Base-by-base conservation (phyloP, 2,797 vertebrate genomes). In the Hipposideros larvatus region DNA sequence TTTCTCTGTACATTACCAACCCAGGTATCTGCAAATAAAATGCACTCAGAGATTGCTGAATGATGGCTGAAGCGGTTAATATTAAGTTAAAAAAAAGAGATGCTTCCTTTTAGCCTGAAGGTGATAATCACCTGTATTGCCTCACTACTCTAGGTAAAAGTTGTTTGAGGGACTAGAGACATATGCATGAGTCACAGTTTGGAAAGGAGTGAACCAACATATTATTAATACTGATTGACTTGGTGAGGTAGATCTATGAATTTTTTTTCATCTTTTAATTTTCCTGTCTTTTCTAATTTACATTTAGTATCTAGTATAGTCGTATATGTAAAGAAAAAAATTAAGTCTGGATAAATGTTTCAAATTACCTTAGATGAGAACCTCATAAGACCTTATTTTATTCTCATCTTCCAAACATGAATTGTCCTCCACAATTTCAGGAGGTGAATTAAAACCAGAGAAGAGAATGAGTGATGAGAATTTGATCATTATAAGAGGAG, bases 201-300 rank as follows among this genome's bases (percentile, higher is more conserved):
- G 16, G 71, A 82, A 53, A 84, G 95, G 41, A 84, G 87, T 59
- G 26, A 84, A 53, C 6, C 2, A 22, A 37, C 1, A 28, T 18
- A 77, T n/a, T 79, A 83, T 66, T 77, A 46, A 61, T 5, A 68
- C 26, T 80, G 34, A 48, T 51, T 84, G 57, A 34, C 55, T 90
- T 87, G 59, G 26, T 53, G 37, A 80, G 11, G 41, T 28, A 79
- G 13, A 31, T 10, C 26, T 65, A 16, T 55, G 31, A 14, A 43
- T n/a, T 80, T 83, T 84, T 85, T 88, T 68, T 21, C 5, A 59
- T 85, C 14, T 37, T 91, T n/a, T 46, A 57, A 63, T 90, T 84
- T 95, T 77, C 15, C 55, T 66, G 14, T 48, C 28, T 83, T 91
- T 92, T 92, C 34, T 78, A 31, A 84, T 57, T 79, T 93, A 59